Evolutionary conservation across 2,113 vertebrate species (phyloP).

Genomic region (Equus przewalskii): DNA sequence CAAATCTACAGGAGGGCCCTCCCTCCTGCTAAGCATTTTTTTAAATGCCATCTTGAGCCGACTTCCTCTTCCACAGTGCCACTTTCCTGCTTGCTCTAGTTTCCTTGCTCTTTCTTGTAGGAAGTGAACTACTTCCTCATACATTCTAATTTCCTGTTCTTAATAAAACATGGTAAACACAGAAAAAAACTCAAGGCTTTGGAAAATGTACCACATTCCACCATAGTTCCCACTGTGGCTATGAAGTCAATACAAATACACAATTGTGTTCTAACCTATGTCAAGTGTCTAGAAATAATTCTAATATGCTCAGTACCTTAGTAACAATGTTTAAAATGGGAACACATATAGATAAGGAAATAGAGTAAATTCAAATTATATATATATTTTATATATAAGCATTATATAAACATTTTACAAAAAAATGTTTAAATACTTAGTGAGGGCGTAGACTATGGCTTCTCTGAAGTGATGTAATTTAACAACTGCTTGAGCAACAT

Average conservation of each 20-base stretch:
- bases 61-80: fast-evolving
- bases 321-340: neutral
- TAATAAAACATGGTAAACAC: neutral
- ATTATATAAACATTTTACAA: neutral
- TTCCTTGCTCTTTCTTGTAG: neutral
- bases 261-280: neutral
- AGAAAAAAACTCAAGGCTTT: neutral
- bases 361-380: neutral
- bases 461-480: neutral
- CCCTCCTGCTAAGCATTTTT: neutral
- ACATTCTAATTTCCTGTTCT: neutral
- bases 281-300: neutral
- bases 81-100: neutral
- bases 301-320: neutral
- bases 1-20: neutral
- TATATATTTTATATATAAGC: neutral
- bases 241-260: neutral
- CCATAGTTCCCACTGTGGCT: neutral
- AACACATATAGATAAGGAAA: neutral
- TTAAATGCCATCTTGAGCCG: neutral
- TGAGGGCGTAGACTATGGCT: neutral
- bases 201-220: neutral
- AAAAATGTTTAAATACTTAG: neutral
- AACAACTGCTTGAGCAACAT: neutral
- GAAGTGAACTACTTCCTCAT: neutral